These are phyloP conservation scores for Dendroctonus ponderosae DNA, from an alignment of 1,140 invertebrate genomes.

Conservation along the genomic window DNA sequence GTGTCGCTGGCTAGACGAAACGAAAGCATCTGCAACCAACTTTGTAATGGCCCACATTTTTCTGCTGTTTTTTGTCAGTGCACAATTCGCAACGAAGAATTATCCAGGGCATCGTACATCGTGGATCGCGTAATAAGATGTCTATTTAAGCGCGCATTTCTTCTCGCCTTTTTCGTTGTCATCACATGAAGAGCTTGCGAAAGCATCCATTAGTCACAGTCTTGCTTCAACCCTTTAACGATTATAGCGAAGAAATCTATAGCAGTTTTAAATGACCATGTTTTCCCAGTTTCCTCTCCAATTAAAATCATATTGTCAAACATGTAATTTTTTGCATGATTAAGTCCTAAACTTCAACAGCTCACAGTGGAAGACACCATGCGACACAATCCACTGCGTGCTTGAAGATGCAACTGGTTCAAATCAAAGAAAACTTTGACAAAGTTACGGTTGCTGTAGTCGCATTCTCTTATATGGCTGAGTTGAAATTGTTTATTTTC, in stretches of 20 bases:
- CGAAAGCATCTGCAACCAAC: slow-evolving; percentile 23
- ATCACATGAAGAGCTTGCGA: not conserved
- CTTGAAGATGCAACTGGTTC: too few relatives aligned
- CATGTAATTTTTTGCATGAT: too few relatives aligned
- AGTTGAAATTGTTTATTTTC: too few relatives aligned
- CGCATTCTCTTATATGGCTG: too few relatives aligned
- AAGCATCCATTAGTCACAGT: not conserved
- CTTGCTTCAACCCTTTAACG: not conserved
- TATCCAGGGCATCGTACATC: slow-evolving; percentile 22
- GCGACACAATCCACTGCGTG: too few relatives aligned
- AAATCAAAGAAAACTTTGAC: too few relatives aligned
- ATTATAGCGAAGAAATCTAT: not conserved
- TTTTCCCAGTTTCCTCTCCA: too few relatives aligned
- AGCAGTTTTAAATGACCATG: too few relatives aligned
- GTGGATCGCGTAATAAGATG: slow-evolving; percentile 13
- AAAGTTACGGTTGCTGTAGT: too few relatives aligned
- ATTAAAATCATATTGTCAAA: too few relatives aligned
- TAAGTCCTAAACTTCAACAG: too few relatives aligned
- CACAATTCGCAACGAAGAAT: not conserved
- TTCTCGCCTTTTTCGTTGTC: not conserved
- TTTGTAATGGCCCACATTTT: slow-evolving; percentile 27
- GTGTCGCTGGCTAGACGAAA: slow-evolving; percentile 26
- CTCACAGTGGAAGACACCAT: too few relatives aligned
- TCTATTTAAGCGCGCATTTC: not conserved
- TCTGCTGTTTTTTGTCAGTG: slow-evolving; percentile 17